Evolutionary conservation across 2,113 vertebrate species (phyloP).

Genomic region (Myrmecophaga tridactyla): DNA sequence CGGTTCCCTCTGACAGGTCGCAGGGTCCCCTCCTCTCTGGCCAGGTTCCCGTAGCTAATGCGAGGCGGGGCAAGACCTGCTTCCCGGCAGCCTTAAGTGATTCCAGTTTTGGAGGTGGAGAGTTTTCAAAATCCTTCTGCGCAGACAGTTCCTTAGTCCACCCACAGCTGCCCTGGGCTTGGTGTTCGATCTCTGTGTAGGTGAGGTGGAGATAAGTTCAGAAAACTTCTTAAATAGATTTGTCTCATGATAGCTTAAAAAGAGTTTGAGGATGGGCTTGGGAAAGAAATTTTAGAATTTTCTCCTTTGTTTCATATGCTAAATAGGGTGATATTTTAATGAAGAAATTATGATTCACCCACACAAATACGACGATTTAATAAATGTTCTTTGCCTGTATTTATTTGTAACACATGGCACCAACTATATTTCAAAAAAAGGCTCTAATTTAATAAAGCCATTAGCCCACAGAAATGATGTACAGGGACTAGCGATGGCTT

Average conservation of each 20-base stretch:
- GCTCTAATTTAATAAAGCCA: background rate
- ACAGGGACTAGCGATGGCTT: background rate
- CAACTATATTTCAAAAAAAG: constrained; percentile 37
- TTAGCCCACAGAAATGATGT: background rate
- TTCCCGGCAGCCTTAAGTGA: background rate
- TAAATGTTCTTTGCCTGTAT: background rate
- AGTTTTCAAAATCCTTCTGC: background rate
- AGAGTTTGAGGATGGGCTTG: background rate
- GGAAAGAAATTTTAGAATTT: background rate
- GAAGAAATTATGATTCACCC: constrained; percentile 3
- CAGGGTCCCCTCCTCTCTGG: background rate
- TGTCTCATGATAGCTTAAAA: background rate
- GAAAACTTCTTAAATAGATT: constrained; percentile 27
- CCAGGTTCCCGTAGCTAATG: background rate
- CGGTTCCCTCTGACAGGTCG: background rate
- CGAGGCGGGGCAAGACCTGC: background rate
- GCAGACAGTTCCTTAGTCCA: background rate
- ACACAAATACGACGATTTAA: background rate
- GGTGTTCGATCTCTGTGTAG: background rate
- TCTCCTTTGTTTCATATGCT: background rate
- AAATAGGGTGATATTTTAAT: constrained; percentile 10
- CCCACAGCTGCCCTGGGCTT: background rate
- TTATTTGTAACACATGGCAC: background rate
- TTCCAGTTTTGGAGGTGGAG: background rate
- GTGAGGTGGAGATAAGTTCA: background rate